Base-by-base conservation (phyloP, 2,797 vertebrate genomes). In the Ambastaia sidthimunki region DNA sequence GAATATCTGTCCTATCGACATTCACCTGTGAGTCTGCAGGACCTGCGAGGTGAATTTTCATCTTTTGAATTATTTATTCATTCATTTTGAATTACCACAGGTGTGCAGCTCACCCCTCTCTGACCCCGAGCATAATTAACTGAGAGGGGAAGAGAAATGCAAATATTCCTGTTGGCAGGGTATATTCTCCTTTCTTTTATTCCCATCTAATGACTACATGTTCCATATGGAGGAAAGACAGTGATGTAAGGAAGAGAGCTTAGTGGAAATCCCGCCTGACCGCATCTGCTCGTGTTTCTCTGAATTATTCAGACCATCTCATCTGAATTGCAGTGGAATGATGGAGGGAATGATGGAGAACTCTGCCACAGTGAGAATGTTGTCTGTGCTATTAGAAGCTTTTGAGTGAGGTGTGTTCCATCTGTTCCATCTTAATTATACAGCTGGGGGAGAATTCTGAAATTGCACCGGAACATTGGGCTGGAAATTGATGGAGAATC, bases 221-320 rank as follows among this genome's bases (percentile, higher is more conserved):
- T 66, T 57, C 47, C 50, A 47, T 34, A n/a, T 63, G 9, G 15
- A 48, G 28, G 15, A 63, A 25, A 57, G 52, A 37, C 10, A 63
- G 31, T 65, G 72, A 54, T 16, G 34, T 31, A 12, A 65, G 19
- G 44, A 55, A 63, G 31, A 44, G 18, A 65, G 70, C 13, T 12
- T 71, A 63, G 52, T 31, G 12, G 16, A 72, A 80, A 57, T n/a
- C 83, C 80, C 7, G 78, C 86, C 57, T 87, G 86, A 84, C 85
- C 79, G 83, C 87, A 52, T 60, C 59, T 34, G 81, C 10, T 81
- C 74, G 82, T 76, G 85, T 83, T 81, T 71, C 80, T 84, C 77
- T 93, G 85, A 93, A 93, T 93, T 90, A 93, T 93, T 94, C 66
- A 94, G 87, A 84, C 70, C 83, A 71, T 76, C 78, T 65, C 21